Evolutionary conservation across 2,113 vertebrate species (phyloP).

Genomic region (Microtus ochrogaster): DNA sequence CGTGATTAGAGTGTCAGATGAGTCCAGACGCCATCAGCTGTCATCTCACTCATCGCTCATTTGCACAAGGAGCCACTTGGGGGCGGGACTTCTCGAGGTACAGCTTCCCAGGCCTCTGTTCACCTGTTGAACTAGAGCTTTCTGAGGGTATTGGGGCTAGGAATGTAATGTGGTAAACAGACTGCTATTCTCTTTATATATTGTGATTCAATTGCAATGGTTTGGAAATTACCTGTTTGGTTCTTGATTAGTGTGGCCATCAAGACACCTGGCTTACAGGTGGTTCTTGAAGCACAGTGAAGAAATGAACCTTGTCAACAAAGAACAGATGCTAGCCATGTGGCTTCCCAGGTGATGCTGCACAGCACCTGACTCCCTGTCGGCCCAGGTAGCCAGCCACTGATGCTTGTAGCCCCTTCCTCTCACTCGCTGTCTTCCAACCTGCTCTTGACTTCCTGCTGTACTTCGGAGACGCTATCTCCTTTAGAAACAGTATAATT

Average conservation of each 20-base stretch:
- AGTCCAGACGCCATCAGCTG: neutral
- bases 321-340: slow-evolving; percentile 14
- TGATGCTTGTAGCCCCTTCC: neutral
- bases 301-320: slow-evolving; percentile 41
- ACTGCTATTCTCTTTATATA: neutral
- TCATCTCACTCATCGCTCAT: neutral
- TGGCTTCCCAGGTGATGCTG: neutral
- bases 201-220: neutral
- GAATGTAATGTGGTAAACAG: neutral
- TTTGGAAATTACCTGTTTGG: neutral
- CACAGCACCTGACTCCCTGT: neutral
- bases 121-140: neutral
- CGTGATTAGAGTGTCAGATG: neutral
- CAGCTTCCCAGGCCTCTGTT: neutral
- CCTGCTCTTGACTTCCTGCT: slow-evolving; percentile 37
- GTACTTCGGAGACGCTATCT: neutral
- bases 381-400: neutral
- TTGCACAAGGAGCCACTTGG: neutral
- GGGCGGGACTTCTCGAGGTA: neutral
- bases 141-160: neutral
- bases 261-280: slow-evolving; percentile 48
- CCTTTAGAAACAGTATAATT: slow-evolving; percentile 22
- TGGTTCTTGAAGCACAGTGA: slow-evolving; percentile 48
- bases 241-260: slow-evolving; percentile 50
- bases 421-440: slow-evolving; percentile 4